Conservation (phyloP, 1,140 invertebrate species). For the Scaptomyza montana region DNA sequence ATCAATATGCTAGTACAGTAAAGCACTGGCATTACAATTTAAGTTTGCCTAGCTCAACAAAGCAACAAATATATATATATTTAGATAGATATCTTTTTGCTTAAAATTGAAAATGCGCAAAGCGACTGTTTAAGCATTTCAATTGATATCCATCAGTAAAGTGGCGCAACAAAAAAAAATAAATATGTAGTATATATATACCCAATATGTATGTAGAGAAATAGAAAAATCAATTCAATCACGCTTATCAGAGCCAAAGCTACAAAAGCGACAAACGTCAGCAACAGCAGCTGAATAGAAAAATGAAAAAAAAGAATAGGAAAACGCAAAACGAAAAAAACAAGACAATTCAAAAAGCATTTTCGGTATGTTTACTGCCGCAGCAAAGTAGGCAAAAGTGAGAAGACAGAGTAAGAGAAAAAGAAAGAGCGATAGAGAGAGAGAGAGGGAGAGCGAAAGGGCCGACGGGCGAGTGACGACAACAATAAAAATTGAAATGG, state of each 20-base stretch:
- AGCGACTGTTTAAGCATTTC: conserved; percentile 75
- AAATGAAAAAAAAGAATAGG: conserved; percentile 9
- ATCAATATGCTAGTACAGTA: conserved; percentile 34
- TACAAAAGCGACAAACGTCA: conserved; percentile 68
- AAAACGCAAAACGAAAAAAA: conserved; percentile 43
- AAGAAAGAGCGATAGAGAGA: conserved; percentile 14
- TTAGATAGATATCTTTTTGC: conserved; percentile 12
- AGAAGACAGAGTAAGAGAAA: conserved; percentile 3
- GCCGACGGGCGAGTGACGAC: conserved; percentile 27
- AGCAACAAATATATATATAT: conserved; percentile 58
- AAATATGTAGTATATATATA: conserved; percentile 6
- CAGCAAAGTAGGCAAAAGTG: conserved; percentile 62
- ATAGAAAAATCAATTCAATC: conserved; percentile 76
- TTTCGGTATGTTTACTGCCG: conserved; percentile 77
- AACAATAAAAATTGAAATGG: conserved; percentile 51
- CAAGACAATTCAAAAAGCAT: conserved; percentile 81
- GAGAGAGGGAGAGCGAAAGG: conserved; percentile 11
- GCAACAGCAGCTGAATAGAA: conserved; percentile 48
- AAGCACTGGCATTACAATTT: conserved; percentile 25
- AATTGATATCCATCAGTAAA: conserved; percentile 81
- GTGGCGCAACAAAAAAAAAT: conserved; percentile 54
- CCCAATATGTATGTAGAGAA: conserved; percentile 1
- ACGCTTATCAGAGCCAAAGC: conserved; percentile 65
- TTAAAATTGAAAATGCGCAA: conserved; percentile 71
- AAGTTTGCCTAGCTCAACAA: conserved; percentile 45